Conservation (phyloP, 2,888 invertebrate genomes). For the Melanophora roralis region DNA sequence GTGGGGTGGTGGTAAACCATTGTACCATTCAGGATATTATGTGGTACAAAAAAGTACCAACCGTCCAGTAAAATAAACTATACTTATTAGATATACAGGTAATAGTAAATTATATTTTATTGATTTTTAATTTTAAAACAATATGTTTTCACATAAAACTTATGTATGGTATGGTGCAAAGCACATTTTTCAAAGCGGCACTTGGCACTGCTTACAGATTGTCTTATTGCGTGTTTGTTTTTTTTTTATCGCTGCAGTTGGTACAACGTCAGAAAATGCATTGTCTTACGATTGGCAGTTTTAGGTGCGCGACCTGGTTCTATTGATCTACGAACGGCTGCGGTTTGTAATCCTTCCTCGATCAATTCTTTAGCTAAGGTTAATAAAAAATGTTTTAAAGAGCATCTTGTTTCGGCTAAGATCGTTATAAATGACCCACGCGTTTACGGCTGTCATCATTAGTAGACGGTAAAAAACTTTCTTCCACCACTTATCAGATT, state of each 20-base stretch:
- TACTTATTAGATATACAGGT: not conserved
- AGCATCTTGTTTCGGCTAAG: no score
- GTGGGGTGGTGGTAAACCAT: no score
- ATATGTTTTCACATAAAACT: no score
- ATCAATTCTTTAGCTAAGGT: no score
- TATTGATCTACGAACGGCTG: constrained; percentile 34
- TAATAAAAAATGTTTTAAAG: no score
- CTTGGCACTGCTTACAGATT: constrained; percentile 1
- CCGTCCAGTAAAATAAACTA: not conserved
- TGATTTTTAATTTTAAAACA: no score
- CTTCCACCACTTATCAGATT: no score
- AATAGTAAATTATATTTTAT: no score
- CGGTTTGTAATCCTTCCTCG: constrained; percentile 17
- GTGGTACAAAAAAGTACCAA: not conserved
- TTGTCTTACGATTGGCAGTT: constrained; percentile 1
- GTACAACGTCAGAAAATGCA: constrained; percentile 17
- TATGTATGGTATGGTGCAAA: not conserved
- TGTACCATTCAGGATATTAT: no score
- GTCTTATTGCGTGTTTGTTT: not conserved
- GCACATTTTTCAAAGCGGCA: constrained; percentile 7
- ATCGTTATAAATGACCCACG: no score
- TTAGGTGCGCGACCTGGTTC: constrained; percentile 15
- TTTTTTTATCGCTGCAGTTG: not conserved
- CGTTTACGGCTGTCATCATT: no score
- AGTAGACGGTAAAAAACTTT: no score